phyloP scores from a whole-genome alignment of 2,888 invertebrate genomes.

The Thereva nobilitata region DNA sequence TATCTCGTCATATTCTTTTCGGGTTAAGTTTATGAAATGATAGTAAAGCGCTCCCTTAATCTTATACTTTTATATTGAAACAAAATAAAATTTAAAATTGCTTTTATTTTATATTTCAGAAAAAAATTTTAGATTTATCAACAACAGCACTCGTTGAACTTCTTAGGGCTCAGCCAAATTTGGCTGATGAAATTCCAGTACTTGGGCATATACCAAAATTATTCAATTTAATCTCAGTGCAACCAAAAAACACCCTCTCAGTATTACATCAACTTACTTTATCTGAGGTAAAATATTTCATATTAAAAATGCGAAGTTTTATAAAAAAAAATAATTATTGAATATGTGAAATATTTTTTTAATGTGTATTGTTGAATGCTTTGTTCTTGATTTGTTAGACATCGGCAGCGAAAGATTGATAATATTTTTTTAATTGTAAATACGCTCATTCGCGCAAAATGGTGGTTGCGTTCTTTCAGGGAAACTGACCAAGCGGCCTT shows the following conservation, averaged over 20 bases:
- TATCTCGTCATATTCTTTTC: neutral
- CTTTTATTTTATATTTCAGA: conserved; percentile 57
- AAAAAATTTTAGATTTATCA: conserved; percentile 76
- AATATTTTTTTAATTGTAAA: no score
- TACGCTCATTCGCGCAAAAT: no score
- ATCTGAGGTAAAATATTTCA: conserved; percentile 68
- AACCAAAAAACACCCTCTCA: conserved; percentile 80
- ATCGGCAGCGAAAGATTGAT: no score
- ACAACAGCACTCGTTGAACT: conserved; percentile 84
- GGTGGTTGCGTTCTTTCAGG: no score
- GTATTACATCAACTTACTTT: conserved; percentile 85
- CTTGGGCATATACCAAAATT: conserved; percentile 85
- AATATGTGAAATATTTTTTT: neutral
- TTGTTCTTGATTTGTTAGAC: no score
- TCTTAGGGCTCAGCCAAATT: conserved; percentile 81
- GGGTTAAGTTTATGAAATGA: neutral
- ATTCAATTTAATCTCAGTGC: conserved; percentile 72
- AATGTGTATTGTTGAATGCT: neutral
- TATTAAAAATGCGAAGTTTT: neutral
- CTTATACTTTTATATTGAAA: neutral
- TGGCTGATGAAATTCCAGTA: conserved; percentile 85
- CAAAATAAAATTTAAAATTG: neutral
- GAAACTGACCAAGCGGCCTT: no score
- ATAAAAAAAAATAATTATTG: neutral
- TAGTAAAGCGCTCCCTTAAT: neutral